Conservation (phyloP, 1,140 invertebrate genomes). For the Nylanderia fulva region DNA sequence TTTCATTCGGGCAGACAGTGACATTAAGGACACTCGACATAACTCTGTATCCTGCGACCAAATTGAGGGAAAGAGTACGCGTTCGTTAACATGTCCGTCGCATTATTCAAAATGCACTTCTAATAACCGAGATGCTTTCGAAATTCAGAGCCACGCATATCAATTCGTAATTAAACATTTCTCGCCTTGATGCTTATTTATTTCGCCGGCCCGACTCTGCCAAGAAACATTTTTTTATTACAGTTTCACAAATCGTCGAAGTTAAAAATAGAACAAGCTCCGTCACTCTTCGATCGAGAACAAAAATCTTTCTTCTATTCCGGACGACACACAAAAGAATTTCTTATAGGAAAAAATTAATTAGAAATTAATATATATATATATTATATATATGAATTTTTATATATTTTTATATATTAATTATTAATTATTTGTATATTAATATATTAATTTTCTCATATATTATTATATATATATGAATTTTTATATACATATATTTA, state of each 20-base stretch:
- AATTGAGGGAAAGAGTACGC: neutral
- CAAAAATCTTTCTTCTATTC: neutral
- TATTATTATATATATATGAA: too few relatives aligned
- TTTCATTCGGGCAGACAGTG: slow-evolving; percentile 45
- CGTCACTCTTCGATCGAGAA: neutral
- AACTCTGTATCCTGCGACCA: neutral
- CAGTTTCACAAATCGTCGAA: neutral
- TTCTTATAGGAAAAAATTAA: neutral
- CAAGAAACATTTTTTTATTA: neutral
- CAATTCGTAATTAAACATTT: neutral
- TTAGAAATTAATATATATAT: too few relatives aligned
- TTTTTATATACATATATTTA: too few relatives aligned
- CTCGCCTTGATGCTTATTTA: neutral
- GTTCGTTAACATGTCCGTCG: neutral
- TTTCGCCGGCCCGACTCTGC: neutral
- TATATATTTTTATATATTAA: too few relatives aligned
- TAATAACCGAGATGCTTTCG: neutral
- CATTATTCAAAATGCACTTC: neutral
- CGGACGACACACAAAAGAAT: neutral
- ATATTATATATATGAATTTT: too few relatives aligned
- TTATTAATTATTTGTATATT: too few relatives aligned
- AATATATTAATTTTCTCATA: too few relatives aligned
- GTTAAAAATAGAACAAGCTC: slow-evolving; percentile 39
- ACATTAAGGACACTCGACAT: slow-evolving; percentile 16
- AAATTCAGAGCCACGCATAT: neutral